A percentile compares a stretch with the other conserved stretches of the same genome.
Evolutionary conservation across 2,113 vertebrate species (phyloP).

Genomic region (Leucoraja erinaceus): DNA sequence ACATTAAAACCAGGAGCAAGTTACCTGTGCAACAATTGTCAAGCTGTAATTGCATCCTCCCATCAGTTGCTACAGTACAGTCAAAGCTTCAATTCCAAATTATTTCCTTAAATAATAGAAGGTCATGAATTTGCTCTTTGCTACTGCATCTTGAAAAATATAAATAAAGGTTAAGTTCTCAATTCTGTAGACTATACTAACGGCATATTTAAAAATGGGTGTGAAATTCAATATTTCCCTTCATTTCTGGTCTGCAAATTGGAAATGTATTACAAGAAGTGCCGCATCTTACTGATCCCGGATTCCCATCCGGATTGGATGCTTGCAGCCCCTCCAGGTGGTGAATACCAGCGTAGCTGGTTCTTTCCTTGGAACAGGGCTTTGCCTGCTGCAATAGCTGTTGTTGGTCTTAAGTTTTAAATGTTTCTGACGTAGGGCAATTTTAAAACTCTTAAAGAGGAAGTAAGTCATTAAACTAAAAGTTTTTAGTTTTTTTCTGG

Average conservation of each 20-base stretch:
- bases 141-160: background rate
- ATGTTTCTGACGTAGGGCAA: too few relatives aligned
- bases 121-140: background rate
- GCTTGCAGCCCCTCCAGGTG: too few relatives aligned
- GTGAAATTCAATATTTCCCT: slow-evolving; percentile 3
- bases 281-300: too few relatives aligned
- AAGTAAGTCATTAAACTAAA: too few relatives aligned
- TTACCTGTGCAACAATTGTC: background rate
- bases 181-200: background rate
- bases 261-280: background rate
- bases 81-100: background rate
- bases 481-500: too few relatives aligned
- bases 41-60: background rate
- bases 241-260: background rate
- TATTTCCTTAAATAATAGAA: background rate
- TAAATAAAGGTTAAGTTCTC: background rate
- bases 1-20: background rate
- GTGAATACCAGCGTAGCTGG: too few relatives aligned
- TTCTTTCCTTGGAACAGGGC: too few relatives aligned
- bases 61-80: background rate
- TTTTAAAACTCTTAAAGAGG: too few relatives aligned
- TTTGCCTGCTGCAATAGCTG: too few relatives aligned
- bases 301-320: too few relatives aligned
- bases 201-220: background rate
- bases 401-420: too few relatives aligned